A percentile compares a stretch with the other conserved stretches of the same genome.
These are phyloP conservation scores for Caenorhabditis drosophilae DNA, from an alignment of 2,888 invertebrate genomes.

Conservation along the genomic window DNA sequence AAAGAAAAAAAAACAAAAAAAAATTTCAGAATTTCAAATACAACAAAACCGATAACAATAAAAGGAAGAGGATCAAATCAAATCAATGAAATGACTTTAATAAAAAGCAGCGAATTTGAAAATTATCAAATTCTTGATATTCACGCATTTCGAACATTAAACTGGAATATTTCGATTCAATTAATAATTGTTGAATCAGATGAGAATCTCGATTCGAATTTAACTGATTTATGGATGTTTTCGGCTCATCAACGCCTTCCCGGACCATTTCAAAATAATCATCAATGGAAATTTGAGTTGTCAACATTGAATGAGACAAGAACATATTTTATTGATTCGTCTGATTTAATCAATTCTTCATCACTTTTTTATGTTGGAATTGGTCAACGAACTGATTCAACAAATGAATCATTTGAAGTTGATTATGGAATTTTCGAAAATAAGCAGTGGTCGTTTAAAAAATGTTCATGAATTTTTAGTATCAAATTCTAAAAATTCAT, in stretches of 20 bases:
- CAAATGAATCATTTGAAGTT: slow-evolving; percentile 13
- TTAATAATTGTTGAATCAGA: slow-evolving; percentile 35
- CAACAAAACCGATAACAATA: slow-evolving; percentile 17
- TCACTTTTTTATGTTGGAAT: slow-evolving; percentile 53
- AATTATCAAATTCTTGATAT: slow-evolving; percentile 48
- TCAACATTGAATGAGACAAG: slow-evolving; percentile 12
- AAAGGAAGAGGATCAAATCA: slow-evolving; percentile 15
- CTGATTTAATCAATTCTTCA: slow-evolving; percentile 44
- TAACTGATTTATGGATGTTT: slow-evolving; percentile 41
- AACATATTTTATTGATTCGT: slow-evolving; percentile 34
- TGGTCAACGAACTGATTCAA: slow-evolving; percentile 27
- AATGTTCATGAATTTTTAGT: too few species aligned
- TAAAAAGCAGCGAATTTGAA: slow-evolving; percentile 16
- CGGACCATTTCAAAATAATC: slow-evolving; percentile 39
- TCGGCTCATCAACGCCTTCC: slow-evolving; percentile 51
- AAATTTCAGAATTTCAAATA: slow-evolving; percentile 16
- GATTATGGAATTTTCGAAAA: slow-evolving; percentile 18
- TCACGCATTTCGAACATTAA: slow-evolving; percentile 48
- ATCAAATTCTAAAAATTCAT: too few species aligned
- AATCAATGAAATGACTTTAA: slow-evolving; percentile 10
- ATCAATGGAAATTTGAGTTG: slow-evolving; percentile 35
- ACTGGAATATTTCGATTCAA: slow-evolving; percentile 55
- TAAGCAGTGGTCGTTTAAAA: slow-evolving; percentile 30
- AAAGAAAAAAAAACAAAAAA: too few species aligned
- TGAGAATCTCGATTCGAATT: slow-evolving; percentile 13